Evolutionary conservation across 2,888 invertebrate species (phyloP).

Genomic region (Oscheius myriophilus): DNA sequence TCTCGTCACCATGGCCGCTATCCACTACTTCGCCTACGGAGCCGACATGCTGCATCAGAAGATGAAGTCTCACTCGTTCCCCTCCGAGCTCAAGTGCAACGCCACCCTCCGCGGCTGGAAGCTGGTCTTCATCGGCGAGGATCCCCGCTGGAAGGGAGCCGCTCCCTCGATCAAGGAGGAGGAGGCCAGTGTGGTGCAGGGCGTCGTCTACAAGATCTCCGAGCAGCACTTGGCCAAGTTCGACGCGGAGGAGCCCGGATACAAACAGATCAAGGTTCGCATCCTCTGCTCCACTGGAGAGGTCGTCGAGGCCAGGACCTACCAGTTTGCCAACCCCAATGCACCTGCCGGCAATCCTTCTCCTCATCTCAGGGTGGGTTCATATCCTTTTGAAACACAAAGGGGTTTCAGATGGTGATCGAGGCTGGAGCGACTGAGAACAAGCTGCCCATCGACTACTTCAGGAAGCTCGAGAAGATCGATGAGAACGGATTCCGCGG

Average conservation of each 20-base stretch:
- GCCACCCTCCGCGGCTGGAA: conserved; percentile 13
- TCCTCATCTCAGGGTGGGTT: conserved; percentile 1
- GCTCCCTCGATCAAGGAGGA: neutral
- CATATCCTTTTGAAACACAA: too few species aligned
- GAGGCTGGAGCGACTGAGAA: conserved; percentile 8
- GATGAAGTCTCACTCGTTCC: conserved; percentile 2
- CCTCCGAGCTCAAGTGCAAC: conserved; percentile 1
- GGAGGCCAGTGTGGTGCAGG: conserved; percentile 6
- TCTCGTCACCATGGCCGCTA: too few species aligned
- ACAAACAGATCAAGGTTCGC: conserved; percentile 1
- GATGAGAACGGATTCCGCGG: conserved; percentile 5
- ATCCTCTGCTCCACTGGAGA: conserved; percentile 1
- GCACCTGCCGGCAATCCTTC: conserved; percentile 1
- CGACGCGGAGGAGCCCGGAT: conserved; percentile 7
- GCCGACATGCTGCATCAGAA: neutral
- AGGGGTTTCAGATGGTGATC: neutral
- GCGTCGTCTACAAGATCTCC: neutral
- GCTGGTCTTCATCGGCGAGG: conserved; percentile 2
- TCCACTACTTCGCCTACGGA: too few species aligned
- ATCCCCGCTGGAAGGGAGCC: conserved; percentile 7
- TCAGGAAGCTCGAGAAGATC: conserved; percentile 9
- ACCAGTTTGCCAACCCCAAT: neutral
- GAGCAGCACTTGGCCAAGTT: neutral
- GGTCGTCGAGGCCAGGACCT: neutral
- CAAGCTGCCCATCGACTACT: conserved; percentile 15